Evolutionary conservation across 2,888 invertebrate species (phyloP), one percentile per base, ranked within the genome.

Genomic region (Leptarthrus brevirostris): DNA sequence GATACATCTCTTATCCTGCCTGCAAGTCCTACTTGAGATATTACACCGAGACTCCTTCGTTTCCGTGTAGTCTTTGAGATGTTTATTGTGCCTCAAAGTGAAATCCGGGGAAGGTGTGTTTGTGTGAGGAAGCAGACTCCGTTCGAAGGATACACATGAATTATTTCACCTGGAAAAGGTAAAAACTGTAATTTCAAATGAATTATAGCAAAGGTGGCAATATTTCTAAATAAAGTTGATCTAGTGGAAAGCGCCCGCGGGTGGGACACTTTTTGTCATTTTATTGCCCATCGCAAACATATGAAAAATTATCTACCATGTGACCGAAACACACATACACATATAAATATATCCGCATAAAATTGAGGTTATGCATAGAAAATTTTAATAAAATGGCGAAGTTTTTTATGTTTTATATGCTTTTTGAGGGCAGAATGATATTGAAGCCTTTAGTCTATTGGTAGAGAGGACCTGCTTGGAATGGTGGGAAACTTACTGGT

Each of bases 311-410:
- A 14, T 22, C 61, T 36, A 30, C 30, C 61, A 5, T 30, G 16
- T 16, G 18, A 6, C 56, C n/a, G 16, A 30, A n/a, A 56, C 16
- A 24, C 14, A 12, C 30, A 56, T 30, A 6, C 56, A 56, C 16
- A 30, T 8, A 30, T 30, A 30, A 0, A 1, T 30, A 56, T 30
- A 40, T 40, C 61, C 10, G 61, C 44, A 47, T 66, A 12, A 52
- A 52, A 70, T 70, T 70, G 69, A 70, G 69, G 69, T 70, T 70
- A 70, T 34, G 69, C 52, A 18, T 70, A 16, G 52, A 52, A 66
- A 66, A 70, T 70, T 70, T 70, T 70, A 70, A 70, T 70, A 70
- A 70, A 70, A 70, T 70, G 52, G 52, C 18, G 69, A 70, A 52
- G 52, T 70, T 70, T 70, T 70, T 70, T 70, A 70, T 70, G 52